Evolutionary conservation across 2,113 vertebrate species (phyloP).

Genomic region (Petaurus breviceps): DNA sequence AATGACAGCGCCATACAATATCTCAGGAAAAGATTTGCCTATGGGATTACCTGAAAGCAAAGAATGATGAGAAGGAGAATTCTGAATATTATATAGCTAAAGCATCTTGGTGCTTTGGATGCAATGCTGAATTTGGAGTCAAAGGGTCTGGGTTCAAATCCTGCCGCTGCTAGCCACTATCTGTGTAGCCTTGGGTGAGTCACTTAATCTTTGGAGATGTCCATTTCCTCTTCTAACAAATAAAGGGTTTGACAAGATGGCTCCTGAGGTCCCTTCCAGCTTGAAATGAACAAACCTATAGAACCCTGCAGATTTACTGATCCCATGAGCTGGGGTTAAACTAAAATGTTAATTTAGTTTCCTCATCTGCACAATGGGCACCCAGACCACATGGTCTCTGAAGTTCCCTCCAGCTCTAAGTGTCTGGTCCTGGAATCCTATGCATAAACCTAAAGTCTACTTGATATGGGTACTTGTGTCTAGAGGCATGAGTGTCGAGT

Average conservation of each 20-base stretch:
- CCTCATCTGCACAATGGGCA: too few species aligned
- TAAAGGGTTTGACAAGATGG: background rate
- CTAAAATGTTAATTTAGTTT: too few species aligned
- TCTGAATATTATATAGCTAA: background rate
- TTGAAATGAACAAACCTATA: too few species aligned
- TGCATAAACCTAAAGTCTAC: background rate
- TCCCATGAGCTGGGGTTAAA: background rate
- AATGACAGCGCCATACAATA: background rate
- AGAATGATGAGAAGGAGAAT: background rate
- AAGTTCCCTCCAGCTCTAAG: background rate
- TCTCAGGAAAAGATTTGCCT: background rate
- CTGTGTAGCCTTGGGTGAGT: background rate
- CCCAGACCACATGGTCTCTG: background rate
- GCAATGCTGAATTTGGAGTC: background rate
- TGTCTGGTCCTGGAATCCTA: background rate
- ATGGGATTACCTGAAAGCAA: background rate
- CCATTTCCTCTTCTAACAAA: background rate
- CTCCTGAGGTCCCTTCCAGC: background rate
- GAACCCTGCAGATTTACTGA: background rate
- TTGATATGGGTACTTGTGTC: background rate
- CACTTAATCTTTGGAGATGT: background rate
- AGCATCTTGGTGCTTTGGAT: background rate
- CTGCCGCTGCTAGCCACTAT: background rate
- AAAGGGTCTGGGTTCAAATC: background rate
- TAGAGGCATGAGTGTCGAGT: background rate